phyloP scores from a whole-genome alignment of 2,113 vertebrate genomes.

The Stigmatopora nigra region DNA sequence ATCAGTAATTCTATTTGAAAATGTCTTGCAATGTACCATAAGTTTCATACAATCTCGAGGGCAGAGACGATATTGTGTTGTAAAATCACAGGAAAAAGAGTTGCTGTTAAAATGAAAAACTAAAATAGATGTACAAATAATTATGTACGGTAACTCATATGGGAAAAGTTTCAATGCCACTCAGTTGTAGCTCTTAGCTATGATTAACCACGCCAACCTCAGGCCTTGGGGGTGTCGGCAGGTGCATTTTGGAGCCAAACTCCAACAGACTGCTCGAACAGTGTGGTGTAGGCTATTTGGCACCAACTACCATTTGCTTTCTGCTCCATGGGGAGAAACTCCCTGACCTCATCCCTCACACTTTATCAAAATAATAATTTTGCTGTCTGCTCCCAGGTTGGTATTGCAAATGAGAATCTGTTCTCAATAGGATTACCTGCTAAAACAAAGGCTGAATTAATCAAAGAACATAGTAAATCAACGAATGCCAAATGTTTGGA shows the following conservation, averaged over 20 bases:
- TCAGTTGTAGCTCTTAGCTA: slow-evolving; percentile 37
- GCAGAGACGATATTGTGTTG: not conserved
- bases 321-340: slow-evolving; percentile 55
- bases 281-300: slow-evolving; percentile 67
- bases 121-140: not conserved
- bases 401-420: not conserved
- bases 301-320: slow-evolving; percentile 51
- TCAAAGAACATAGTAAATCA: not conserved
- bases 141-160: not conserved
- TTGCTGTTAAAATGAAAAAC: not conserved
- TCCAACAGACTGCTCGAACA: slow-evolving; percentile 72
- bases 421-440: not conserved
- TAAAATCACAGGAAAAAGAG: not conserved
- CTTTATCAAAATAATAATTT: slow-evolving; percentile 2
- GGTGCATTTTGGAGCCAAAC: slow-evolving; percentile 64
- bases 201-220: slow-evolving; percentile 53
- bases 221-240: slow-evolving; percentile 45
- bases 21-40: slow-evolving; percentile 17
- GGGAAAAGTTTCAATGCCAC: slow-evolving; percentile 32
- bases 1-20: slow-evolving; percentile 55
- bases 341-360: slow-evolving; percentile 57
- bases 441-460: not conserved
- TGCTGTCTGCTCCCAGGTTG: not conserved
- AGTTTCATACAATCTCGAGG: slow-evolving; percentile 15
- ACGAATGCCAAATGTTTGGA: not conserved